Conservation (phyloP, 2,888 invertebrate species). For the Dyspetes luteomarginatus region DNA sequence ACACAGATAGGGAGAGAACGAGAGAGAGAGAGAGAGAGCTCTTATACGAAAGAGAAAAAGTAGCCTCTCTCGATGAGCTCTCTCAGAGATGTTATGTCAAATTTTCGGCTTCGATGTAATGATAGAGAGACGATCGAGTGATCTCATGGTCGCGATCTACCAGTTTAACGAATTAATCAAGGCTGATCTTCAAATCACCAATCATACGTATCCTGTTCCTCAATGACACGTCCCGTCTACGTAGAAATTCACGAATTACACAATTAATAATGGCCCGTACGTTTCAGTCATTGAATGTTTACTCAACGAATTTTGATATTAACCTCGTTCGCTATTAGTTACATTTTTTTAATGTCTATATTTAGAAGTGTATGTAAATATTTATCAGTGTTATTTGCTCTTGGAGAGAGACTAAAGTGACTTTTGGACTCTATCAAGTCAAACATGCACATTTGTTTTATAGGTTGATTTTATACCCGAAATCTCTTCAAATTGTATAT, state of each 20-base stretch:
- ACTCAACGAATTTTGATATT: neutral
- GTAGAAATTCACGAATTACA: neutral
- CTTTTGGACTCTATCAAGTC: no score
- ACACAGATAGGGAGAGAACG: no score
- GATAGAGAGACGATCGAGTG: neutral
- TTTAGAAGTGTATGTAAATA: no score
- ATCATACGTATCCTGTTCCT: neutral
- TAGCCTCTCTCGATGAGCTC: neutral
- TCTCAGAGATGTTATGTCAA: neutral
- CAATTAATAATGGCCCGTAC: neutral
- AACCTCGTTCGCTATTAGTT: neutral
- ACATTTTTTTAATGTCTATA: no score
- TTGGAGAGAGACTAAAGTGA: no score
- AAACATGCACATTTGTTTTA: no score
- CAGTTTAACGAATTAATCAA: neutral
- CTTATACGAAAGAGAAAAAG: no score
- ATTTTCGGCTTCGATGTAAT: slow-evolving; percentile 6
- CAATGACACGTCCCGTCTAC: neutral
- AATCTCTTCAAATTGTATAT: no score
- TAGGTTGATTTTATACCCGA: no score
- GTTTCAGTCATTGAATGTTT: neutral
- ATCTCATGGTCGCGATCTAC: neutral
- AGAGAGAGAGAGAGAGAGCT: no score
- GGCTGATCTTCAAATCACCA: neutral
- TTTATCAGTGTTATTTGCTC: no score